Base-by-base conservation (phyloP, 2,797 vertebrate genomes). In the Gymnocypris eckloni region DNA sequence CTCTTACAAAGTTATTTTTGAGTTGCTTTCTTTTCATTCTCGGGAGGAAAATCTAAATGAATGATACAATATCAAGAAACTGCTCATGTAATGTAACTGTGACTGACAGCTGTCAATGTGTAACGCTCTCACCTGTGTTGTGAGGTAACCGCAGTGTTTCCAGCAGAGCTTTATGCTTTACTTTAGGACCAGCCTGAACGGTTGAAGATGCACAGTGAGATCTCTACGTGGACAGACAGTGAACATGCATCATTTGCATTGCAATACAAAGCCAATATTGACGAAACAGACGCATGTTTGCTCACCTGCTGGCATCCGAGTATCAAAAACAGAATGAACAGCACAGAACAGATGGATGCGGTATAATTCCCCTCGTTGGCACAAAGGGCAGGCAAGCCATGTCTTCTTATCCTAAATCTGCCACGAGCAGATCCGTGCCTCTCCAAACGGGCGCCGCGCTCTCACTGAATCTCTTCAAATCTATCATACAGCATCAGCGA, bases 61-160 rank as follows among this genome's bases (percentile, higher is more conserved):
- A 83, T 50, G 0, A 25, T 20, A 12, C 10, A 4, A 16, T 50
- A 41, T 5, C 0, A 39, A 45, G 10, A 20, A 72, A 79, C 13
- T 4, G 6, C 37, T 56, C 10, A 22, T 15, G 2, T 16, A 54
- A 56, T 48, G 22, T 8, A 25, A 43, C 15, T 72, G 2, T 5
- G 28, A 64, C 28, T 18, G 66, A 59, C 75, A 69, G 64, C 20
- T 85, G 50, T 39, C 83, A 78, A 79, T 9, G 59, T 37, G 28
- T 67, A 4, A 66, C 2, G n/a, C 22, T 39, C 92, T 43, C 91
- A 96, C 96, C 96, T 95, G 95, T 95, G 59, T 92, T 89, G 28
- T 88, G 90, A 88, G 94, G 94, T 91, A 96, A 92, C 88, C 88
- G 90, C 37, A 95, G 93, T 37, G 90, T 92, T 4, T 88, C 91